Evolutionary conservation across 1,140 invertebrate genomes (phyloP).

Genomic region (Caenorhabditis tropicalis): DNA sequence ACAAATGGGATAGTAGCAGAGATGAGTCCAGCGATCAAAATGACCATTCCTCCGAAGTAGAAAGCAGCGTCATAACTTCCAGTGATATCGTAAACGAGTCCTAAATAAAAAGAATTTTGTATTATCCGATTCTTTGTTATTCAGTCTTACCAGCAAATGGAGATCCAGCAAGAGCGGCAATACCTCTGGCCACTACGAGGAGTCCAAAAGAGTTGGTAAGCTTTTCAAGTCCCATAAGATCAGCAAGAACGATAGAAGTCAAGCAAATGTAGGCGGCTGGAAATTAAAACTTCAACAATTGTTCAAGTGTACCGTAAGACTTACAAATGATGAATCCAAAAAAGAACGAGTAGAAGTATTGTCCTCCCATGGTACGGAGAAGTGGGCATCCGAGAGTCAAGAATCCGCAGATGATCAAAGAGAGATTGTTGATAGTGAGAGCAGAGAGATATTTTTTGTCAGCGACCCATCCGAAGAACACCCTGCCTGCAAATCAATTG

Average conservation of each 20-base stretch:
- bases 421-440: slow-evolving; percentile 90
- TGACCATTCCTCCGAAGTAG: slow-evolving; percentile 65
- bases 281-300: slow-evolving; percentile 70
- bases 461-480: slow-evolving; percentile 75
- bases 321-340: slow-evolving; percentile 95
- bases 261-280: slow-evolving; percentile 93
- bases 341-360: slow-evolving; percentile 84
- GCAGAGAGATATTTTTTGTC: slow-evolving; percentile 80
- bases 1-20: slow-evolving; percentile 63
- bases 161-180: slow-evolving; percentile 83
- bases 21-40: slow-evolving; percentile 67
- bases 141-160: slow-evolving; percentile 76
- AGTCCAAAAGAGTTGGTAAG: slow-evolving; percentile 96
- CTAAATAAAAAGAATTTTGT: slow-evolving; percentile 44
- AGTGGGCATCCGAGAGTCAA: slow-evolving; percentile 85
- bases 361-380: slow-evolving; percentile 80
- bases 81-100: slow-evolving; percentile 70
- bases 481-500: too few relatives aligned
- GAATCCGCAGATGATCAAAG: slow-evolving; percentile 86
- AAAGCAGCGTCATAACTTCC: slow-evolving; percentile 69
- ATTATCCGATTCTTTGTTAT: background rate
- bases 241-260: slow-evolving; percentile 95
- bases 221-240: slow-evolving; percentile 90
- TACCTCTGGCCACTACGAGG: slow-evolving; percentile 89
- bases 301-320: slow-evolving; percentile 65